These are phyloP conservation scores for Muntiacus reevesi DNA, from an alignment of 2,113 vertebrate species.

Conservation along the genomic window DNA sequence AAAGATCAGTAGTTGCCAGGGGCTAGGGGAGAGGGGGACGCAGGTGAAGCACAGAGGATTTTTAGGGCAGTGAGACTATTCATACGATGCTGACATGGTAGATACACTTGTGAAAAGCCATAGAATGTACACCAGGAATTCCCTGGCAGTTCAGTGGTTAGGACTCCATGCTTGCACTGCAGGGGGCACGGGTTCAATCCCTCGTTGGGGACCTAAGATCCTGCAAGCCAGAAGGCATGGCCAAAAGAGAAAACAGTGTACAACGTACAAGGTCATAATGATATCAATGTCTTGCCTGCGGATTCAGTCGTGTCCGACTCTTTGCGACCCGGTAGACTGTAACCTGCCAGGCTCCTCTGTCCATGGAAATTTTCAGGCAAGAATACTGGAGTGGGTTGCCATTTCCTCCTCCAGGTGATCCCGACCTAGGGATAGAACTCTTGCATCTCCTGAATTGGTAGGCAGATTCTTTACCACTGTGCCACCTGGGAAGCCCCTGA, in stretches of 20 bases:
- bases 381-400: background rate
- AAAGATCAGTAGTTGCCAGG: background rate
- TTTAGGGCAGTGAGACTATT: background rate
- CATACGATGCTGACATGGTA: background rate
- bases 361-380: background rate
- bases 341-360: background rate
- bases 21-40: no score
- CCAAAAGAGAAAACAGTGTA: background rate
- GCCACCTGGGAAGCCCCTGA: background rate
- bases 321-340: background rate
- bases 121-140: background rate
- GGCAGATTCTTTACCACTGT: background rate
- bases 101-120: background rate
- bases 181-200: accelerated
- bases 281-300: background rate
- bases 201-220: background rate
- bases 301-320: background rate
- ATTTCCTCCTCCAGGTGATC: background rate
- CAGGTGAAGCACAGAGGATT: background rate
- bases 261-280: background rate
- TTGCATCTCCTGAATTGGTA: background rate
- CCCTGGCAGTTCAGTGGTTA: background rate
- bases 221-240: background rate
- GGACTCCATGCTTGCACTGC: background rate
- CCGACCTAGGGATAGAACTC: background rate